Evolutionary conservation across 2,888 invertebrate species (phyloP), one percentile per base, ranked within the genome.

Genomic region (Xanthorhoe designata): DNA sequence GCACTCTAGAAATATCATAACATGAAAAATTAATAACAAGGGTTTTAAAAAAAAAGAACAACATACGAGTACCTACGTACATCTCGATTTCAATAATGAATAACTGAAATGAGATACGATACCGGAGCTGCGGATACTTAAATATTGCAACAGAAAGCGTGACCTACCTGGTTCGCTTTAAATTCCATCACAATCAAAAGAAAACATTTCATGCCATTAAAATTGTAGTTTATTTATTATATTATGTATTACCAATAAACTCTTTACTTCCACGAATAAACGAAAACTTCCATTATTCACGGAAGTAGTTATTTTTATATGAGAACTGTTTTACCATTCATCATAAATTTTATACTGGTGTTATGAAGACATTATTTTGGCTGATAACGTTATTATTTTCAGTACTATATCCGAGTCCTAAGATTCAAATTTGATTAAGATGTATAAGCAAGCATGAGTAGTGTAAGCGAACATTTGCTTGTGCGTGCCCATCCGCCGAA

Each of bases 401-500:
- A 51, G 64, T 68, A 24, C 49, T 71, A 71, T 64, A 8, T 42
- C 52, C 9, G 10, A 18, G 52, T 9, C 7, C 51, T 71, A 68
- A 54, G 49, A 68, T 68, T 57, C 61, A 54, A 35, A 58, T 54
- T 58, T 57, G 38, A 61, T 58, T 51, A 55, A 55, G 55, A 42
- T 63, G 69, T 67, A 55, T 63, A 53, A 59, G 68, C 24, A 3
- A 24, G 32, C 15, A 60, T 57, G n/a, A 58, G 64, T 72, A 73
- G 19, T 58, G 38, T 72, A 66, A 61, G 67, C 74, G 66, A 64
- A 66, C 70, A 74, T 77, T 77, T 76, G 77, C 77, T 78, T 80
- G 76, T 82, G 78, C 78, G 80, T 80, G 78, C 73, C 71, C 67
- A 71, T 73, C 72, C 73, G 71, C 66, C 66, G 71, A 77, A 77